These are phyloP conservation scores for Adelognathus sp. DNA, from an alignment of 2,888 invertebrate species.

Conservation along the genomic window DNA sequence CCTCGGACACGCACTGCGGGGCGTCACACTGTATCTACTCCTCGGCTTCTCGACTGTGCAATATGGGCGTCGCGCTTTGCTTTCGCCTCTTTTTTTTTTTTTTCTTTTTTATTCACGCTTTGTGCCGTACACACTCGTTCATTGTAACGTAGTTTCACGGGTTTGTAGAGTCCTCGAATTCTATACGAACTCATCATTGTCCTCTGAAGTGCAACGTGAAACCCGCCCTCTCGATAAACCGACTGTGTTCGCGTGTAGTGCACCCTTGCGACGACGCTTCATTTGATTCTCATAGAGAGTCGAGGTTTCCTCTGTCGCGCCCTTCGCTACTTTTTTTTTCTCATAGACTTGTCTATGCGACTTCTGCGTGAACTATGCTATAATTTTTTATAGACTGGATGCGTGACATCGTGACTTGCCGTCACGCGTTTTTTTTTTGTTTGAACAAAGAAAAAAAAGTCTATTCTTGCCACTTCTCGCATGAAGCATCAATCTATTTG, in stretches of 20 bases:
- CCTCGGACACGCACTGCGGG: conserved; percentile 67
- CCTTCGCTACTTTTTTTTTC: background rate
- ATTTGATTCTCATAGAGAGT: conserved; percentile 43
- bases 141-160: conserved; percentile 60
- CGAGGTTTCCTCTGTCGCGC: conserved; percentile 16
- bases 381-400: background rate
- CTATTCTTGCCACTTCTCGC: background rate
- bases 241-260: background rate
- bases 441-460: background rate
- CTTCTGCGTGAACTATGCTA: background rate
- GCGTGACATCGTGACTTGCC: background rate
- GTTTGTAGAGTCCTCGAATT: conserved; percentile 34
- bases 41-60: conserved; percentile 34
- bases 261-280: conserved; percentile 28
- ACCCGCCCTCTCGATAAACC: conserved; percentile 37
- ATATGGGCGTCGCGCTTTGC: conserved; percentile 43
- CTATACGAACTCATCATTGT: conserved; percentile 31
- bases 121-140: conserved; percentile 40
- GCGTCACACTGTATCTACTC: conserved; percentile 63
- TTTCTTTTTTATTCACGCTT: conserved; percentile 33
- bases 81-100: conserved; percentile 48
- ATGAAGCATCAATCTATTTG: too few species aligned
- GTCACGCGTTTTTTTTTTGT: background rate
- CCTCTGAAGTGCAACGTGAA: conserved; percentile 23
- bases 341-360: background rate